A percentile compares a stretch with the other conserved stretches of the same genome.
These are phyloP conservation scores for Drosophila littoralis DNA, from an alignment of 1,140 invertebrate genomes.

Conservation along the genomic window DNA sequence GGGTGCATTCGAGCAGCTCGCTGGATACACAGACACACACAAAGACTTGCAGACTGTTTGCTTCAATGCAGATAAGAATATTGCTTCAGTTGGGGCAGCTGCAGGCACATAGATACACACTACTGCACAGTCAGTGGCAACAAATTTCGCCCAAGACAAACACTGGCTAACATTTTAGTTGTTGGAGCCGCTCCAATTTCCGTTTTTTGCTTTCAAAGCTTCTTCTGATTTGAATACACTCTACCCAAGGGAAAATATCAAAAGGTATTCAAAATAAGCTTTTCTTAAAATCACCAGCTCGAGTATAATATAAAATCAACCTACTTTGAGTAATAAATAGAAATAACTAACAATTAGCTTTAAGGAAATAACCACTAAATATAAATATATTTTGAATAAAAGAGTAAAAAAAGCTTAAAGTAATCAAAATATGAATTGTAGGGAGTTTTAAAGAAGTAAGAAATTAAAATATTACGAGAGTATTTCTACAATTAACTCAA, in stretches of 20 bases:
- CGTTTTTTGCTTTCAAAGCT: constrained; percentile 11
- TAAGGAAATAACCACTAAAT: too few relatives aligned
- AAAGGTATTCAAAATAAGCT: constrained; percentile 3
- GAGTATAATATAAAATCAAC: not conserved
- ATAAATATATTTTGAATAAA: too few relatives aligned
- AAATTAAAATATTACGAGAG: too few relatives aligned
- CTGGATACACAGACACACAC: constrained; percentile 28
- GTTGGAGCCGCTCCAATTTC: constrained; percentile 37
- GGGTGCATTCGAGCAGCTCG: constrained; percentile 52
- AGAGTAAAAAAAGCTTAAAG: too few relatives aligned
- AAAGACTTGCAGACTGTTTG: constrained; percentile 42
- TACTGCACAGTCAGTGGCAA: constrained; percentile 11
- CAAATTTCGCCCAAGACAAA: constrained; percentile 66
- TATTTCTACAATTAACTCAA: too few relatives aligned
- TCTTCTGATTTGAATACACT: constrained; percentile 16
- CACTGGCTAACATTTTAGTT: constrained; percentile 51
- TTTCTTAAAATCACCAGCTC: not conserved
- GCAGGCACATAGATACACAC: constrained; percentile 29
- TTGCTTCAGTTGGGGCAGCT: constrained; percentile 58
- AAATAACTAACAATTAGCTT: too few relatives aligned
- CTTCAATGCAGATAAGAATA: constrained; percentile 78
- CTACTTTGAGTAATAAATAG: too few relatives aligned
- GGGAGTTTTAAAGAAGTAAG: too few relatives aligned
- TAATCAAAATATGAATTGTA: too few relatives aligned
- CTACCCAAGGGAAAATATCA: not conserved